Conservation (phyloP, 2,113 vertebrate species). For the Menidia beryllina region DNA sequence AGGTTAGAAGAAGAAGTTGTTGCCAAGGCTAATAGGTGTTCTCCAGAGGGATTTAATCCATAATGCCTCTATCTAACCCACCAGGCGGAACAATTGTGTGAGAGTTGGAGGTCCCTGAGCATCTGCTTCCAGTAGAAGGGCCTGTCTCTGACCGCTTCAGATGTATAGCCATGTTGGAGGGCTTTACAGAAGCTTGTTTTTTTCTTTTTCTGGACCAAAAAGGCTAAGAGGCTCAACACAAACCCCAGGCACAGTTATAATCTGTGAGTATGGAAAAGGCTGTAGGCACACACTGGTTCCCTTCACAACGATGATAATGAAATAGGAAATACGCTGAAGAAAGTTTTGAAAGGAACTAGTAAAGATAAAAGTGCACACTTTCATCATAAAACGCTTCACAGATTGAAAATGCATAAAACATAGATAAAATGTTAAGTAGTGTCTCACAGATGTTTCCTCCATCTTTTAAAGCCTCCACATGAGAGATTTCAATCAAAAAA, state of each 20-base stretch:
- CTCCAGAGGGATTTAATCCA: constrained; percentile 31
- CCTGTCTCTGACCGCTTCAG: constrained; percentile 20
- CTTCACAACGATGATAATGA: not conserved
- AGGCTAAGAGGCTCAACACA: not conserved
- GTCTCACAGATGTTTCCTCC: not conserved
- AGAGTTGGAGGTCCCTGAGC: constrained; percentile 28
- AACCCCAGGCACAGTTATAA: not conserved
- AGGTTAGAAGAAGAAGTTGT: constrained; percentile 8
- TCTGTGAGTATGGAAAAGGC: not conserved
- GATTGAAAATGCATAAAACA: not conserved
- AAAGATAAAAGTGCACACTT: not conserved
- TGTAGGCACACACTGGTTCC: not conserved
- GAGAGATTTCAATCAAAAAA: no score
- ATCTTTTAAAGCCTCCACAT: not conserved
- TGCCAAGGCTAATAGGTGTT: constrained; percentile 17
- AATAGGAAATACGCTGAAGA: not conserved
- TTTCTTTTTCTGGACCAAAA: not conserved
- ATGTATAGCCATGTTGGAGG: constrained; percentile 22
- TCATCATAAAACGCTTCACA: not conserved
- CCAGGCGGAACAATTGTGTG: constrained; percentile 52
- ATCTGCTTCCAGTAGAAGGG: constrained; percentile 47
- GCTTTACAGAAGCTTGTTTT: constrained; percentile 22
- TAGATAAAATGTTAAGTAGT: not conserved
- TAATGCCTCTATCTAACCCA: constrained; percentile 49
- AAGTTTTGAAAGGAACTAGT: not conserved